Evolutionary conservation across 2,888 invertebrate species (phyloP), one percentile per base, ranked within the genome.

Genomic region (Oscheius sp.): DNA sequence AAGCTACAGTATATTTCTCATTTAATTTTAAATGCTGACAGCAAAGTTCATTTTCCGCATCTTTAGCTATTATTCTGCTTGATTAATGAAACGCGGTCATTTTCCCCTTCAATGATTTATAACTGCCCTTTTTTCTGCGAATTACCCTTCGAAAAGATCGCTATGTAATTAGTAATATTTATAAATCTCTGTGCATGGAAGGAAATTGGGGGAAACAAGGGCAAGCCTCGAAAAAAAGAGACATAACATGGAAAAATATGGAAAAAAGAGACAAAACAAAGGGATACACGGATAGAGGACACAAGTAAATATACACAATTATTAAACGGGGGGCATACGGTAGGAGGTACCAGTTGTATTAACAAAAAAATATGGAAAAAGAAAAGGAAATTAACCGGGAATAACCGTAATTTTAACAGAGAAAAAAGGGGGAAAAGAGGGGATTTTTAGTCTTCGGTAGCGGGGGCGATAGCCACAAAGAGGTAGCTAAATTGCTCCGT

Each of bases 381-480:
- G 43, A 45, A 35, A 23, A 63, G 18, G 41, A 21, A 21, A 53
- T 45, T 29, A 69, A 69, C 69, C 69, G 69, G 69, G 56, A 41
- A 56, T 69, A 69, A 69, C 69, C 69, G 69, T 69, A 68, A 53
- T 52, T 35, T 52, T 29, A 68, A 23, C 18, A 53, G 25, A 55
- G 55, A 68, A 18, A 21, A 25, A 68, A 25, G 41, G 21, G 68
- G 68, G 52, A 25, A 52, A 52, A 52, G 68, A 68, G 12, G 21
- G 43, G 35, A 13, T n/a, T 53, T 27, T 68, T 29, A 68, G 23
- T 41, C 43, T 25, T 61, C 21, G 23, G 21, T 13, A 13, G 25
- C 55, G 12, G 69, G 69, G 18, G 55, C 56, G 21, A 72, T 55
- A 21, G 59, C 72, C 41, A 72, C 58, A 43, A 72, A 72, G 21